Conservation (phyloP, 2,797 vertebrate species). For the Poecilia velifera region DNA sequence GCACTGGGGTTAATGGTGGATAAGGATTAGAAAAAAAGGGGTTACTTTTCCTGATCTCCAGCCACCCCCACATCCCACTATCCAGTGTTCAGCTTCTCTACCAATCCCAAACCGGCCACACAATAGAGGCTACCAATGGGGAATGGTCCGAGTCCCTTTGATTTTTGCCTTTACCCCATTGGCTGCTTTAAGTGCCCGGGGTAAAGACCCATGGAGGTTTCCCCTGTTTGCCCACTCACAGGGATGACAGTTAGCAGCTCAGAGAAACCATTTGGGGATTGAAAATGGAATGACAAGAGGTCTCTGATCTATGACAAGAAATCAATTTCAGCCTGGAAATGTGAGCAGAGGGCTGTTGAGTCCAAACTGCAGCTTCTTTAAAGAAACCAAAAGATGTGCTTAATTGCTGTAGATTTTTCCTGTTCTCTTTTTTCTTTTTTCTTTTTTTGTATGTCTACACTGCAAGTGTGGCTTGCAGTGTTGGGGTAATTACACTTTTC, state of each 20-base stretch:
- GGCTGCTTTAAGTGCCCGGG: conserved; percentile 71
- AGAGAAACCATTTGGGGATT: conserved; percentile 76
- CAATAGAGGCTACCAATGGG: conserved; percentile 80
- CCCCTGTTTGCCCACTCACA: conserved; percentile 70
- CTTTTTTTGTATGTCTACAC: conserved; percentile 54
- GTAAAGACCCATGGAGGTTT: conserved; percentile 82
- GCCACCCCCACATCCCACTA: conserved; percentile 69
- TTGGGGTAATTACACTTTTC: conserved; percentile 74
- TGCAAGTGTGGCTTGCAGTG: conserved; percentile 48
- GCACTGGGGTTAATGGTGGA: conserved; percentile 85
- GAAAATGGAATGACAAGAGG: conserved; percentile 78
- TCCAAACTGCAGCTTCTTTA: conserved; percentile 62
- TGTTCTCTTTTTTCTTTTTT: neutral
- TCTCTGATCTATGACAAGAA: conserved; percentile 83
- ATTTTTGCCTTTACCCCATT: conserved; percentile 75
- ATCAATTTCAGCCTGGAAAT: conserved; percentile 82
- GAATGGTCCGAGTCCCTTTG: conserved; percentile 76
- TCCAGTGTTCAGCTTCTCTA: conserved; percentile 62
- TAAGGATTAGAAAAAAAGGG: conserved; percentile 82
- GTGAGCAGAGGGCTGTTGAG: conserved; percentile 64
- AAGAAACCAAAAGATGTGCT: conserved; percentile 69
- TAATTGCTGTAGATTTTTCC: conserved; percentile 80
- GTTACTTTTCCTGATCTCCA: conserved; percentile 76
- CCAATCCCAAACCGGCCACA: conserved; percentile 79
- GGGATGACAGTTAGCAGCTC: conserved; percentile 70